These are phyloP conservation scores for Avahi laniger DNA, from an alignment of 2,797 vertebrate genomes.

Conservation along the genomic window DNA sequence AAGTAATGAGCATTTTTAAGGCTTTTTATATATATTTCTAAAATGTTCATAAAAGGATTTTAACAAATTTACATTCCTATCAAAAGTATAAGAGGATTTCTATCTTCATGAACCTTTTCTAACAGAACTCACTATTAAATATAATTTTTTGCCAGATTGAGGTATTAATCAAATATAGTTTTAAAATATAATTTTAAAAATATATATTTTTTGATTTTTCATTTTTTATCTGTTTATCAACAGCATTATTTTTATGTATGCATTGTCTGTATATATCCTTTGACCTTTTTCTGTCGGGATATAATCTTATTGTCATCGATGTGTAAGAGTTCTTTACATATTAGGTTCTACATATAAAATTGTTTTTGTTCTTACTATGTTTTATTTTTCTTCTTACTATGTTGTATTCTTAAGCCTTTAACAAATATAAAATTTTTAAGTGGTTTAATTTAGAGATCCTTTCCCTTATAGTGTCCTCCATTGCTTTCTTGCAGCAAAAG, in stretches of 20 bases:
- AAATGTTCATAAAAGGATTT: background rate
- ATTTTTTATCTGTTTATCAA: background rate
- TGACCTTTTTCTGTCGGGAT: background rate
- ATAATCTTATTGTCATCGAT: constrained; percentile 45
- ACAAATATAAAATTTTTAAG: background rate
- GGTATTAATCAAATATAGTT: background rate
- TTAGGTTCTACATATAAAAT: background rate
- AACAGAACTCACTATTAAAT: background rate
- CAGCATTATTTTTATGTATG: background rate
- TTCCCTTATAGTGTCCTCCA: constrained; percentile 10
- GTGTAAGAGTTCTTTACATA: constrained; percentile 38
- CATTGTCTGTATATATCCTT: background rate
- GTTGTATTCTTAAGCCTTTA: constrained; percentile 15
- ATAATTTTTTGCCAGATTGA: background rate
- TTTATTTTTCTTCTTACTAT: background rate
- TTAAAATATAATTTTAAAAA: background rate
- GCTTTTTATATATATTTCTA: background rate
- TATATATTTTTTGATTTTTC: constrained; percentile 1
- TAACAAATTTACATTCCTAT: background rate
- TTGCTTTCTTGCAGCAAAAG: constrained; percentile 27
- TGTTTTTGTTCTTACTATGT: background rate
- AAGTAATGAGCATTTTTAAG: background rate
- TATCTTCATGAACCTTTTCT: background rate
- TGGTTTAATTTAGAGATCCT: constrained; percentile 35
- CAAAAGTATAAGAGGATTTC: background rate